Evolutionary conservation across 2,113 vertebrate species (phyloP), one percentile per base, ranked within the genome.

Genomic region (Nesospiza acunhae): DNA sequence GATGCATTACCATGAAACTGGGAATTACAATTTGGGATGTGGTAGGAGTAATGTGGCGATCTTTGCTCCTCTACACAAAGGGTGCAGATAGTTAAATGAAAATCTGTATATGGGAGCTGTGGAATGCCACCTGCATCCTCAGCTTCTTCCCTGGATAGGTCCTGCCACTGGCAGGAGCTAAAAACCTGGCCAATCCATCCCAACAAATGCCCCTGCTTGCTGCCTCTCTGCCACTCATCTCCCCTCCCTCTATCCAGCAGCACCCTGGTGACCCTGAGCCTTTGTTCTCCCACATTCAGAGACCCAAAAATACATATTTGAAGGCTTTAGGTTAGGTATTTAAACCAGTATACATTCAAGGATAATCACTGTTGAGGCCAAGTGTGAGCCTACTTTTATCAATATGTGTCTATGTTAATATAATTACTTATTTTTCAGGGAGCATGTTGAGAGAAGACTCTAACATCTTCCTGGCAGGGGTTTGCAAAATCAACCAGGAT

Each of bases 1-100:
- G 67, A 31, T 42, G 59, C 75, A 30, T 81, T 70, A 28, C 26
- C 9, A 6, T 67, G 85, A 41, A 87, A 78, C 22, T 1, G 15
- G 62, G 67, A 83, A 31, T 81, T 37, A 4, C 50, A 67, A 63
- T 82, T 84, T 88, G 84, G 75, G 96, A 96, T 1, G 8, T 33
- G 49, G 19, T 47, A 53, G 26, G 20, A 74, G 26, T 16, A 67
- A n/a, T 26, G 28, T 41, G 26, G 6, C 67, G 58, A 72, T 52
- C 6, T 2, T 59, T 66, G 11, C 77, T 80, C 23, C 0, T 0
- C 63, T 72, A 7, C 23, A 30, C 22, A 58, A 63, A 64, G 5
- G 5, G 6, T 62, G 23, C 33, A 63, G 62, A 53, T 11, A 20
- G 15, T n/a, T 69, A 23, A 46, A 74, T 37, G 21, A 49, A 74